phyloP scores from a whole-genome alignment of 2,797 vertebrate genomes.

The Rhinophrynus dorsalis region DNA sequence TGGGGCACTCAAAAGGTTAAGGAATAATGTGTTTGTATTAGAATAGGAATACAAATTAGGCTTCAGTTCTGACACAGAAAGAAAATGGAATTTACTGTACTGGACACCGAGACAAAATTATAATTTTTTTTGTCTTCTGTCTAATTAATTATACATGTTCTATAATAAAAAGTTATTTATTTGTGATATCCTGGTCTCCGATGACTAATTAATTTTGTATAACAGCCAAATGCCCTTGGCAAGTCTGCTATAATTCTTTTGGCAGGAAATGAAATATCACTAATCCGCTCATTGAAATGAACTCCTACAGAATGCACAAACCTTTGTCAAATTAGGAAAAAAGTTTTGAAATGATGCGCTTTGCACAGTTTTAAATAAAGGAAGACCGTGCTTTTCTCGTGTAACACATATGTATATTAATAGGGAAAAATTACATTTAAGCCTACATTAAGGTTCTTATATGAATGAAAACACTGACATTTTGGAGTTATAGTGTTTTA shows the following conservation, averaged over 20 bases:
- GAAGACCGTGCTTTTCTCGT: no score
- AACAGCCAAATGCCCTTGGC: background rate
- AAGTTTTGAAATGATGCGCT: no score
- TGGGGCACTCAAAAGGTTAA: no score
- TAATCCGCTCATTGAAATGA: background rate
- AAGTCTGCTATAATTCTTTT: background rate
- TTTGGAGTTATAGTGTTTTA: no score
- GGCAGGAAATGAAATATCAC: background rate
- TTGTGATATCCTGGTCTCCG: background rate
- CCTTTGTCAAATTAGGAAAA: background rate
- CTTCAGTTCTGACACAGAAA: no score
- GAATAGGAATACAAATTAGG: no score
- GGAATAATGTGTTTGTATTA: no score
- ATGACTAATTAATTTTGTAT: slow-evolving; percentile 10
- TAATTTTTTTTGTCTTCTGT: background rate
- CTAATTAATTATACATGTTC: background rate
- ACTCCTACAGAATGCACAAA: background rate
- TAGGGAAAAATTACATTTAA: no score
- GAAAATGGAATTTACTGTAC: background rate
- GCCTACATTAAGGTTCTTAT: no score
- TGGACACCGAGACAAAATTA: background rate
- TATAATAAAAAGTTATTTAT: background rate
- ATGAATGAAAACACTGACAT: no score
- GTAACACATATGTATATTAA: no score
- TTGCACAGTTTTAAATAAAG: no score